Conservation (phyloP, 92 coral and sea anemone genomes). For the Bergia sp. region DNA sequence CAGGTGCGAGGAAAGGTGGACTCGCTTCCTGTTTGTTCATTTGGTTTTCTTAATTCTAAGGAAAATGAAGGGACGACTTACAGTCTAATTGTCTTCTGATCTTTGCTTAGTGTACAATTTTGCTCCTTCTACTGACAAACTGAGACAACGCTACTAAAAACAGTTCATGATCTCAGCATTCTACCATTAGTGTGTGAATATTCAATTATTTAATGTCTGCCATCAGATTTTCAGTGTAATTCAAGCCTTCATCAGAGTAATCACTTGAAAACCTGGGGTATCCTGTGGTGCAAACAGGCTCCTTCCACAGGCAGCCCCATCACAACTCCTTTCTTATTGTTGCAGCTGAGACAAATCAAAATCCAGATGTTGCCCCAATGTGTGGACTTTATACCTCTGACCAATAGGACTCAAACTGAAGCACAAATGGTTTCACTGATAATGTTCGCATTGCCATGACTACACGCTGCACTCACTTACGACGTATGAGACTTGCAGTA, state of each 20-base stretch:
- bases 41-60: no score
- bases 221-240: background rate
- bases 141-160: background rate
- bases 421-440: background rate
- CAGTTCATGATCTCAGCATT: background rate
- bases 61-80: no score
- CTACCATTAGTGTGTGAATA: background rate
- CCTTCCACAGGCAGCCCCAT: background rate
- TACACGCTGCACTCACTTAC: background rate
- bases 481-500: constrained; percentile 82
- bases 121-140: background rate
- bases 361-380: background rate
- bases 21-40: no score
- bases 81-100: no score
- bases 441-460: background rate
- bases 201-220: background rate
- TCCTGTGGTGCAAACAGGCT: background rate
- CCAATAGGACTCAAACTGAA: background rate
- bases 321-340: background rate
- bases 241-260: background rate
- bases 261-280: background rate
- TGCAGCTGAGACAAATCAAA: background rate
- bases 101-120: background rate
- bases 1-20: no score
- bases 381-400: background rate